Base-by-base conservation (phyloP, 2,888 invertebrate species). In the Dyspetes luteomarginatus region DNA sequence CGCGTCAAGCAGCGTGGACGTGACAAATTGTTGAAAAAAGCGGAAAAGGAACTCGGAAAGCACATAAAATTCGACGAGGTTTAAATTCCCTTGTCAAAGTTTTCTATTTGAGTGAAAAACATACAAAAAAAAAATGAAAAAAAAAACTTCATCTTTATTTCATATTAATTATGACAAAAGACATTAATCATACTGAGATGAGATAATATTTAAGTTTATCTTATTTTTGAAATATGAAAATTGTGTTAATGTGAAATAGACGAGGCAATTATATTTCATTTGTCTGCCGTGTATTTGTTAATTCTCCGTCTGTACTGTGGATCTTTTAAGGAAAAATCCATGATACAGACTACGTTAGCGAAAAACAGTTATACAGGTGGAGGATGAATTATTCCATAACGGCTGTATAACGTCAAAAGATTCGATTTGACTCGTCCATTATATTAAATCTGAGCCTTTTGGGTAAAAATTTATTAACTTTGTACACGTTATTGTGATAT, bases 21-120 rank as follows among this genome's bases (percentile, higher is more conserved):
- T 60, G 93, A 94, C 76, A 94, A 94, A 84, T 87, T 95, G 36
- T 87, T 95, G 71, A 94, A 93, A 78, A 94, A 93, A 85, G 94
- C 95, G 5, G 95, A 95, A 77, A 95, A 95, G 84, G 94, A 94
- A 84, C 93, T 94, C n/a, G 95, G 95, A 81, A 95, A 95, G 84
- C 96, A 96, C 84, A 95, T 96, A 86, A 94, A 94, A 80, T 96
- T 96, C 90, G 95, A 96, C 85, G 94, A 95, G 82, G 91, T 89
- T 15, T 90, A 83, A 86, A 60, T 60, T 12, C 0, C 26, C n/a
- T 36, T 3, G 55, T 3, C 19, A 26, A 19, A 82, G 77, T n/a
- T n/a, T n/a, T n/a, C n/a, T n/a, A n/a, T n/a, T n/a, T n/a, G n/a
- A n/a, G n/a, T n/a, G n/a, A n/a, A n/a, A n/a, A n/a, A n/a, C n/a